These are phyloP conservation scores for Lophura nycthemera DNA, from an alignment of 2,113 vertebrate species.

Conservation along the genomic window DNA sequence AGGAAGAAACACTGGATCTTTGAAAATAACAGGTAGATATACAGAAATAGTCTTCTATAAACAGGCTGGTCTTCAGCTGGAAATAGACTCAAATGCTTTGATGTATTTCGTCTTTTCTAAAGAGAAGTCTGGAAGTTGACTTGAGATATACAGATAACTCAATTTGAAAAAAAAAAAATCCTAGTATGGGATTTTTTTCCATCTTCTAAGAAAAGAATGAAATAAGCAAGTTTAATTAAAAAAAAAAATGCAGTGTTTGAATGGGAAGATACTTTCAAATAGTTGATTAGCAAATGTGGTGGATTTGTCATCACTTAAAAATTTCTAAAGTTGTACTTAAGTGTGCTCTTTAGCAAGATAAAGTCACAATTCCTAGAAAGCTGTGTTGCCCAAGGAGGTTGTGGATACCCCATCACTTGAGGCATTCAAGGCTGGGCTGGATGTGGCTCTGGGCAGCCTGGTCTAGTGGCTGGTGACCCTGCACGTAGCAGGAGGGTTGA, in stretches of 20 bases:
- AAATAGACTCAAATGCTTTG: not conserved
- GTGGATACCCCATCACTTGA: no score
- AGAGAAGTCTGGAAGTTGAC: not conserved
- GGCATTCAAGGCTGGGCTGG: no score
- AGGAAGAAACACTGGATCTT: rapidly evolving
- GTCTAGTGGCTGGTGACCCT: no score
- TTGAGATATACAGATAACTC: not conserved
- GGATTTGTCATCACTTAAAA: not conserved
- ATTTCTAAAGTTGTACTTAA: not conserved
- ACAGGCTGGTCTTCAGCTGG: not conserved
- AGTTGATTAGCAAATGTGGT: not conserved
- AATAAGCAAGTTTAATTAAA: not conserved
- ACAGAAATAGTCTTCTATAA: not conserved
- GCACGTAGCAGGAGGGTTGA: no score
- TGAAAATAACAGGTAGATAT: not conserved
- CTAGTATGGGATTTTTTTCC: not conserved
- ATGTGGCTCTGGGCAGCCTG: no score
- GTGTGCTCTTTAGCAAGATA: no score
- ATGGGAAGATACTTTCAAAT: not conserved
- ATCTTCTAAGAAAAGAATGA: not conserved
- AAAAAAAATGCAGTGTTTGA: not conserved
- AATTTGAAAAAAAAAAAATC: not conserved
- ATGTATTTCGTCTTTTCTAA: not conserved
- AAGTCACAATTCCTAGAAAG: not conserved
- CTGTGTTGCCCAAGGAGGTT: not conserved